phyloP scores from a whole-genome alignment of 1,140 invertebrate species.

The Leptopilina boulardi region DNA sequence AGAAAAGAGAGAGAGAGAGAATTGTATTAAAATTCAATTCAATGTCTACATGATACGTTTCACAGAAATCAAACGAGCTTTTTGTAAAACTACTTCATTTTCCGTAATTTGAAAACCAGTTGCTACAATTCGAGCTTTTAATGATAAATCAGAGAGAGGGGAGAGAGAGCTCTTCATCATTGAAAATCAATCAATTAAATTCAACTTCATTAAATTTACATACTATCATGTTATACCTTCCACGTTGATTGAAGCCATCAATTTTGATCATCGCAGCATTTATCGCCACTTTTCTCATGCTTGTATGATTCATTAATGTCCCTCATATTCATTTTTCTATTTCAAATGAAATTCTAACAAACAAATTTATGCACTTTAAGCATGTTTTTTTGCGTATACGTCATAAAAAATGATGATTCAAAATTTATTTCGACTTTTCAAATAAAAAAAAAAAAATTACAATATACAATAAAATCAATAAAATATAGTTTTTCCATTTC shows the following conservation, averaged over 20 bases:
- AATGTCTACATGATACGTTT: background rate
- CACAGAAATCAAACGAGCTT: background rate
- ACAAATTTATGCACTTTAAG: background rate
- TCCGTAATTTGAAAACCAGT: background rate
- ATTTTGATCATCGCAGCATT: background rate
- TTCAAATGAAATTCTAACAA: background rate
- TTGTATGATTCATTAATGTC: background rate
- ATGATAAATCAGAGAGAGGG: background rate
- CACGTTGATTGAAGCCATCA: background rate
- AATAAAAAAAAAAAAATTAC: too few relatives aligned
- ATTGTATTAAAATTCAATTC: background rate
- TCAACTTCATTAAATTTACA: slow-evolving; percentile 1
- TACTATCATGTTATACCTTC: background rate
- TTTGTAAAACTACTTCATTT: background rate
- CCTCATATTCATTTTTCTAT: background rate
- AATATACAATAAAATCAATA: too few relatives aligned
- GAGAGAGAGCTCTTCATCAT: background rate
- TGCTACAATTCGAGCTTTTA: background rate
- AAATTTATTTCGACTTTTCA: too few relatives aligned
- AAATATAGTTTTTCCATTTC: too few relatives aligned
- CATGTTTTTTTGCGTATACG: too few relatives aligned
- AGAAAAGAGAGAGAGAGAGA: too few relatives aligned
- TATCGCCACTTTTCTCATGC: background rate
- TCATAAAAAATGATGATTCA: too few relatives aligned
- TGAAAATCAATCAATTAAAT: slow-evolving; percentile 6